Evolutionary conservation across 1,140 invertebrate species (phyloP).

Genomic region (Drosophila persimilis): DNA sequence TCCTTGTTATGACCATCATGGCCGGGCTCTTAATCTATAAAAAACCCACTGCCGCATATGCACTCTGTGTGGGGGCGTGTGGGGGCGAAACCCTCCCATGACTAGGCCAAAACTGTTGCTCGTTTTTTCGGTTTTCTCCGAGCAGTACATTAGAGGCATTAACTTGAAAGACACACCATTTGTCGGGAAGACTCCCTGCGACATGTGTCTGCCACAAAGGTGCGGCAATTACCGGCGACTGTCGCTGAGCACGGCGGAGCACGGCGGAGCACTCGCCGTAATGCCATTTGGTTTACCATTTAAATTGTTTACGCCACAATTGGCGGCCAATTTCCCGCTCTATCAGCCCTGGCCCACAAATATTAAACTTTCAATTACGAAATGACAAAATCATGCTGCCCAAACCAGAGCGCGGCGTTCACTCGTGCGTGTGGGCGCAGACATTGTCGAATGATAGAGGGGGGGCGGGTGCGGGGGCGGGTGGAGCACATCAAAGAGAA

Average conservation of each 20-base stretch:
- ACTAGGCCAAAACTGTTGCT: constrained; percentile 51
- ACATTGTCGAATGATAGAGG: constrained; percentile 9
- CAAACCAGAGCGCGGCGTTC: neutral
- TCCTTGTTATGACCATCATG: constrained; percentile 66
- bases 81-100: constrained; percentile 12
- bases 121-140: constrained; percentile 18
- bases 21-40: constrained; percentile 71
- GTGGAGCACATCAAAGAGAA: constrained; percentile 37
- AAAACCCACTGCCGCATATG: constrained; percentile 50
- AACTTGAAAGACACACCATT: constrained; percentile 33
- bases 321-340: constrained; percentile 45
- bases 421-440: constrained; percentile 39
- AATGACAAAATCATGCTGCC: constrained; percentile 44
- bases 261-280: constrained; percentile 16
- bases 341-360: constrained; percentile 28
- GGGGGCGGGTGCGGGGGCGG: neutral
- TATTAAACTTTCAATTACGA: constrained; percentile 69
- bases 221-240: no score
- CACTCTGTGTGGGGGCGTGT: constrained; percentile 9
- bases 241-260: constrained; percentile 1
- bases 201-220: constrained; percentile 29
- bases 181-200: neutral
- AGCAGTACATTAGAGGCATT: constrained; percentile 64
- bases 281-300: constrained; percentile 32
- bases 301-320: constrained; percentile 53